Base-by-base conservation (phyloP, 2,113 vertebrate species). In the Stegastes partitus region DNA sequence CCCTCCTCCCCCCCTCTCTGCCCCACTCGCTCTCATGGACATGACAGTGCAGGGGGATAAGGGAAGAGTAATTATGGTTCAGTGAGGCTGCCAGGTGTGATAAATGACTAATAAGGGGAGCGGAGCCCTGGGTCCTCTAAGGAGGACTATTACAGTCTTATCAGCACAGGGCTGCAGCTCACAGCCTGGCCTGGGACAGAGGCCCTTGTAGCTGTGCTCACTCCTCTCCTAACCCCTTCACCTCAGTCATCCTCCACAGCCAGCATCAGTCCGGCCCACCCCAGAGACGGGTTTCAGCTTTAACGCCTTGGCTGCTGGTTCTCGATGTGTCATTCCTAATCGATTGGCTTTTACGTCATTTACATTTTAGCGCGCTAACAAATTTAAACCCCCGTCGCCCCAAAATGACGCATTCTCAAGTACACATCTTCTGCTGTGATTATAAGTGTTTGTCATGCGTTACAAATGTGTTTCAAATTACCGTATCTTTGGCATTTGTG, bases 31-130 rank as follows among this genome's bases (percentile, higher is more conserved):
- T 92, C 93, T 90, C 89, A 82, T 56, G 95, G 97, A 99, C 97
- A 98, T 98, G 97, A 98, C 98, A 98, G 97, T 95, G 93, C 87
- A 61, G 95, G 93, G 90, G 97, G 97, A 98, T 98, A 98, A 98
- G 96, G 96, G 96, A 97, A 98, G 97, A 98, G 97, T 99, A 99
- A 99, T 99, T 99, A 99, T 97, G 96, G 97, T 97, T 97, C 96
- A 96, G 96, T 96, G 94, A 94, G 96, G 96, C 97, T 99, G 98
- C 97, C 97, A 99, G 97, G 96, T 98, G 97, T 99, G 97, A 99
- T 99, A 99, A 99, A 99, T 99, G 97, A 97, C 96, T 98, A 98
- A 99, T 99, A 98, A 99, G 97, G 96, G 92, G 94, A 91, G 94
- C 89, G 95, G 95, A 98, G 96, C 96, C 95, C 94, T 89, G 81